These are phyloP conservation scores for Ptyas mucosa DNA, from an alignment of 2,113 vertebrate genomes.

Conservation along the genomic window DNA sequence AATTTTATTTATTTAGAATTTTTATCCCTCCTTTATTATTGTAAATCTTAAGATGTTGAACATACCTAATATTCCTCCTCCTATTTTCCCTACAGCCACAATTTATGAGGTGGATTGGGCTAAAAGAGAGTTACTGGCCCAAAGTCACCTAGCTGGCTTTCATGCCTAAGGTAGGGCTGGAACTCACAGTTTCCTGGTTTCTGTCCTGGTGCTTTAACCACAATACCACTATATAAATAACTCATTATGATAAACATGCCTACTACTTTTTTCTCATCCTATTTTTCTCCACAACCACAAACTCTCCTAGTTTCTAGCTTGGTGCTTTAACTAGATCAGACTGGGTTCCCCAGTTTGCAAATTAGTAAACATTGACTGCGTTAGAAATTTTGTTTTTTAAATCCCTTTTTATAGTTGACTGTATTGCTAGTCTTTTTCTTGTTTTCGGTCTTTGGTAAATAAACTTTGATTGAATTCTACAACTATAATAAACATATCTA, in stretches of 20 bases:
- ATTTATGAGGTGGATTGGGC: not conserved
- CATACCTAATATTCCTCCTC: not conserved
- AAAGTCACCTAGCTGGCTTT: not conserved
- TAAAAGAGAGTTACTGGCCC: not conserved
- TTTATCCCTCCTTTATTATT: not conserved
- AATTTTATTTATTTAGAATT: not conserved
- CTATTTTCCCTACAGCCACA: not conserved
- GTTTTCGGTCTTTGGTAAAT: not conserved
- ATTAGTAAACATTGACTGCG: not conserved
- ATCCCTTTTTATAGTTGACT: not conserved
- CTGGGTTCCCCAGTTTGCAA: too few species aligned
- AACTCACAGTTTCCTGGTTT: not conserved
- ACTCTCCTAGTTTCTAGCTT: not conserved
- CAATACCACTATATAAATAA: not conserved
- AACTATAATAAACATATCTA: not conserved
- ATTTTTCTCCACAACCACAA: not conserved
- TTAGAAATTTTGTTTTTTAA: not conserved
- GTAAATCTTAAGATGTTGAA: not conserved
- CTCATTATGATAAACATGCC: not conserved
- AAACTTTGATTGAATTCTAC: not conserved
- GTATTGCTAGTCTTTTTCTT: not conserved
- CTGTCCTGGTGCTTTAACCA: not conserved
- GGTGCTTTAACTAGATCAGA: not conserved
- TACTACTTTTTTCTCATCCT: not conserved
- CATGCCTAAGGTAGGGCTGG: not conserved